Conservation (phyloP, 2,113 vertebrate species). For the Macaca mulatta region DNA sequence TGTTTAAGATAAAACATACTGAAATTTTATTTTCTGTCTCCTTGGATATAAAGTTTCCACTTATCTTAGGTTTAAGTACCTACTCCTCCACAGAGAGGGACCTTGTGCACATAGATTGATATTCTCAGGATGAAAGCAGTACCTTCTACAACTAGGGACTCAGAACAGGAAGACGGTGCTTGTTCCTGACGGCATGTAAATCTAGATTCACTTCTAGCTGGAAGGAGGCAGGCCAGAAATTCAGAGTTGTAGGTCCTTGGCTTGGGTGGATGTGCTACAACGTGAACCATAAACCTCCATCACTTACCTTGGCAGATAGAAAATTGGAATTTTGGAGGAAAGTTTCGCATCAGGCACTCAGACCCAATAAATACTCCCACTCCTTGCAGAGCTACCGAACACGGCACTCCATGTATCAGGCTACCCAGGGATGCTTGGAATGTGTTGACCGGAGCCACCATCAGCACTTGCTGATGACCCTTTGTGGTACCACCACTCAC, state of each 20-base stretch:
- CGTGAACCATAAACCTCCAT: slow-evolving; percentile 24
- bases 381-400: not conserved
- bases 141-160: not conserved
- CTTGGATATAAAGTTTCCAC: not conserved
- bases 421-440: not conserved
- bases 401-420: not conserved
- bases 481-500: not conserved
- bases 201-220: slow-evolving; percentile 21
- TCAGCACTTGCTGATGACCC: not conserved
- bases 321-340: slow-evolving; percentile 60
- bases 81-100: not conserved
- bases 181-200: not conserved
- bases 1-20: not conserved
- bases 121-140: not conserved
- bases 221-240: slow-evolving; percentile 37
- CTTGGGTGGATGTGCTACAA: not conserved
- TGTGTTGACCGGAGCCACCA: not conserved
- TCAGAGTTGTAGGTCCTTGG: slow-evolving; percentile 4
- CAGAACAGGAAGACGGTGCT: not conserved
- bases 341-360: not conserved
- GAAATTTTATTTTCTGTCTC: not conserved
- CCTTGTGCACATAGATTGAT: not conserved
- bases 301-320: slow-evolving; percentile 63
- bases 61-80: not conserved
- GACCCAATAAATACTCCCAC: not conserved